phyloP scores from a whole-genome alignment of 2,888 invertebrate genomes.

The Oscheius onirici region DNA sequence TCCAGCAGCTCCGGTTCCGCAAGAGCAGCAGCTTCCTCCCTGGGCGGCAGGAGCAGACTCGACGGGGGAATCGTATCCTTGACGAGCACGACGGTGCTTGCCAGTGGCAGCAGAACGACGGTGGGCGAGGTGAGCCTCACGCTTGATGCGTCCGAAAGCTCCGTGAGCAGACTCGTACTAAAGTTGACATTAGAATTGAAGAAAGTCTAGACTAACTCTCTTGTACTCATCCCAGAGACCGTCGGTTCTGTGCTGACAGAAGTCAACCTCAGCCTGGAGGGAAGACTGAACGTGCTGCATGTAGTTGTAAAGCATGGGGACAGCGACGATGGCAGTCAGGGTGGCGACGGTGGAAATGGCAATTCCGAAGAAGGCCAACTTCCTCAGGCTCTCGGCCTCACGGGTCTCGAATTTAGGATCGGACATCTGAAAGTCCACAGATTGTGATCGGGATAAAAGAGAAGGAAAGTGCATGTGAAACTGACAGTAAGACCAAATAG shows the following conservation, averaged over 20 bases:
- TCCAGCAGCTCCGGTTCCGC: constrained; percentile 59
- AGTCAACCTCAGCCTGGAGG: constrained; percentile 64
- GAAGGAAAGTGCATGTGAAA: background rate
- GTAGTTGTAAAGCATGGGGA: constrained; percentile 71
- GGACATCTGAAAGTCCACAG: constrained; percentile 22
- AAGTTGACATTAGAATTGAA: background rate
- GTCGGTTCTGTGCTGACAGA: constrained; percentile 56
- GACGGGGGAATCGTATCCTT: constrained; percentile 36
- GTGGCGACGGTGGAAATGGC: constrained; percentile 63
- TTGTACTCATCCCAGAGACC: constrained; percentile 59
- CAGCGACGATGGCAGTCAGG: constrained; percentile 65
- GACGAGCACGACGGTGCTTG: constrained; percentile 17
- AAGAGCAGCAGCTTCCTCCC: constrained; percentile 60
- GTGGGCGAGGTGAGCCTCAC: constrained; percentile 24
- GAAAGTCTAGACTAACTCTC: constrained; percentile 8
- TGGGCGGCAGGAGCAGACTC: constrained; percentile 31
- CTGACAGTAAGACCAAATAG: background rate
- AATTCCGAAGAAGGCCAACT: constrained; percentile 55
- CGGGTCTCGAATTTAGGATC: constrained; percentile 41
- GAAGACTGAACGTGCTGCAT: constrained; percentile 69
- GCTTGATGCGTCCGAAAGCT: constrained; percentile 20
- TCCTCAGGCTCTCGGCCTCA: constrained; percentile 48
- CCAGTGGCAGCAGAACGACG: background rate
- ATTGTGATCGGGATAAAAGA: background rate
- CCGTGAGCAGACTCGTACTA: constrained; percentile 22